phyloP scores from a whole-genome alignment of 2,797 vertebrate species.

The Synanceia verrucosa region DNA sequence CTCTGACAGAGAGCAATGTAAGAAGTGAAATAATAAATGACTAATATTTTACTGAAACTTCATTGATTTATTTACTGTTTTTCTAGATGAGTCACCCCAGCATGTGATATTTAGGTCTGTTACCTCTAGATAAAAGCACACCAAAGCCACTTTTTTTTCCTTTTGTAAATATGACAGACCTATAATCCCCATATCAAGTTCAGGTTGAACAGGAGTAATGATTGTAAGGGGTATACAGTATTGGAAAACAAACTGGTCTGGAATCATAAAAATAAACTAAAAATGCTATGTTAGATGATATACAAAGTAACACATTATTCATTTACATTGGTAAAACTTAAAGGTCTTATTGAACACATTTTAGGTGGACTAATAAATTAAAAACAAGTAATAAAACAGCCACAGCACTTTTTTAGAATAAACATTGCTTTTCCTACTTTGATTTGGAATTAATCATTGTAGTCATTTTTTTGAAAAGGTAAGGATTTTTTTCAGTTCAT shows the following conservation, averaged over 20 bases:
- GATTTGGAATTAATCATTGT: no score
- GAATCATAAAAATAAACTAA: neutral
- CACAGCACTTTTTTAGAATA: no score
- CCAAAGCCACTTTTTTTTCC: neutral
- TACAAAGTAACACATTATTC: neutral
- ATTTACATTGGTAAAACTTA: neutral
- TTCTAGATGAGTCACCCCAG: neutral
- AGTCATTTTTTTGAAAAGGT: neutral
- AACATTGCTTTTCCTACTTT: no score
- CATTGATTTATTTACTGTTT: neutral
- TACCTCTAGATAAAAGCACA: neutral
- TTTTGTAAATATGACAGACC: neutral
- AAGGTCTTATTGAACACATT: no score
- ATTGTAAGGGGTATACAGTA: no score
- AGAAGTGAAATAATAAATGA: constrained; percentile 62
- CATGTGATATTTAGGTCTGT: neutral
- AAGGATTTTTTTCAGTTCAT: no score
- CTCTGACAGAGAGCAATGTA: constrained; percentile 44
- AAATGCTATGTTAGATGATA: neutral
- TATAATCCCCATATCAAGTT: neutral
- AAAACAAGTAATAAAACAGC: no score
- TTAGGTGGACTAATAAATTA: no score
- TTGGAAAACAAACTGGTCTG: no score
- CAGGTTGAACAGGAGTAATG: neutral
- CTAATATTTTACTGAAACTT: constrained; percentile 65